Evolutionary conservation across 2,888 invertebrate genomes (phyloP), one percentile per base, ranked within the genome.

Genomic region (Drosophila vallismaia): DNA sequence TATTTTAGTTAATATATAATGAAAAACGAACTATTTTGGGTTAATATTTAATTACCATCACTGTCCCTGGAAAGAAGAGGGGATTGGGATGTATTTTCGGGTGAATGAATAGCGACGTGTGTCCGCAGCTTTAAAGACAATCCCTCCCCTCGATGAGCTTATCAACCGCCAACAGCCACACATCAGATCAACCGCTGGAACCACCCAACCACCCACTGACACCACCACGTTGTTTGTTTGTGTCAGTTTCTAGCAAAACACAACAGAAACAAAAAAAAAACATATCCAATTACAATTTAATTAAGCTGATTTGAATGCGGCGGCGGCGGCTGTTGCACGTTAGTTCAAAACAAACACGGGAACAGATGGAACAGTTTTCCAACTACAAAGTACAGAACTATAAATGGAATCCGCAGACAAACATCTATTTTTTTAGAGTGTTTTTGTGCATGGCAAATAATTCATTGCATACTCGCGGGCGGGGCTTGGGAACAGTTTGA

Each of bases 281-380:
- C 68, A 59, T 69, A 82, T 83, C 74, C 86, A 86, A 86, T 82
- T 86, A 77, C 86, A 79, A 80, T 80, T 86, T 79, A 86, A 82
- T 79, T 86, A 82, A 76, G 77, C 77, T 74, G 54, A 71, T 71
- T 77, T 77, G 48, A 72, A 77, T 73, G 56, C 44, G 24, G 12
- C 19, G 14, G 14, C 19, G 36, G 46, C 28, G 24, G 12, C 19
- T 55, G 44, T 52, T 56, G 46, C 68, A 56, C 56, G 51, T 59
- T 63, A 48, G 24, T 52, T 59, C 26, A 54, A 64, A 70, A 48
- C 49, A 24, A 31, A 40, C 33, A 28, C 19, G 38, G 36, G 26
- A 38, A n/a, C 26, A 40, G 42, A 40, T 29, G 53, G 26, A 48
- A 46, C n/a, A n/a, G n/a, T n/a, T n/a, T n/a, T n/a, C n/a, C n/a